Percentiles rank a stretch among this genome's conserved stretches.
These are phyloP conservation scores for Heteropelma amictum DNA, from an alignment of 2,888 invertebrate species.

Conservation along the genomic window DNA sequence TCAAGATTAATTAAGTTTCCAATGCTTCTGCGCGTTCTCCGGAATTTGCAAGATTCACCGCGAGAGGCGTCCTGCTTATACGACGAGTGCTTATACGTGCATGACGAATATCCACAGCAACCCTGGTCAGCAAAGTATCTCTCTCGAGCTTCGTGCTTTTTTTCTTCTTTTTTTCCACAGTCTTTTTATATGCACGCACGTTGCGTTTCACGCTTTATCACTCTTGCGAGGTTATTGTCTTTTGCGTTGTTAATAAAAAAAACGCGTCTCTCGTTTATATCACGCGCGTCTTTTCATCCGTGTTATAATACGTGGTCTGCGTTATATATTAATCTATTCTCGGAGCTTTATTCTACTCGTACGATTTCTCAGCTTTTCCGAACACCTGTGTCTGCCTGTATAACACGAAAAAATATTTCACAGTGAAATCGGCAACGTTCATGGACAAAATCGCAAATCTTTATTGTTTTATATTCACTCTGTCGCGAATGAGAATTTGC, in stretches of 20 bases:
- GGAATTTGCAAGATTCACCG: slow-evolving; percentile 1
- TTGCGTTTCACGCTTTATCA: slow-evolving; percentile 72
- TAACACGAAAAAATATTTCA: not conserved
- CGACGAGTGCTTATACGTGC: slow-evolving; percentile 21
- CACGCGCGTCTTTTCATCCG: slow-evolving; percentile 45
- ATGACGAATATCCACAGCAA: slow-evolving; percentile 29
- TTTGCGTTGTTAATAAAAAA: slow-evolving; percentile 61
- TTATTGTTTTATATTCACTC: too few relatives aligned
- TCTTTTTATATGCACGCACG: slow-evolving; percentile 64
- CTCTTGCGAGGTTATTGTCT: slow-evolving; percentile 72
- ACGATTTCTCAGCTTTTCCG: slow-evolving; percentile 7
- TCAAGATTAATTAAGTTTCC: too few relatives aligned
- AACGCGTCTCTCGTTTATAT: slow-evolving; percentile 37
- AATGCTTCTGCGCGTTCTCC: too few relatives aligned
- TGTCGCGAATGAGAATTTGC: too few relatives aligned
- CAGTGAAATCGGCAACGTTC: too few relatives aligned
- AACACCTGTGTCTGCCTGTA: not conserved
- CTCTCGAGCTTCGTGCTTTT: slow-evolving; percentile 39
- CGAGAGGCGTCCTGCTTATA: slow-evolving; percentile 25
- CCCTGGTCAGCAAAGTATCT: slow-evolving; percentile 14
- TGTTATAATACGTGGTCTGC: slow-evolving; percentile 51
- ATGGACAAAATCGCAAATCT: too few relatives aligned
- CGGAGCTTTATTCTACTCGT: slow-evolving; percentile 35
- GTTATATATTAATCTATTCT: slow-evolving; percentile 51
- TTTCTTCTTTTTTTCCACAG: slow-evolving; percentile 24